These are phyloP conservation scores for Eudiplozoon nipponicum DNA, from an alignment of 2,888 invertebrate species.

Conservation along the genomic window DNA sequence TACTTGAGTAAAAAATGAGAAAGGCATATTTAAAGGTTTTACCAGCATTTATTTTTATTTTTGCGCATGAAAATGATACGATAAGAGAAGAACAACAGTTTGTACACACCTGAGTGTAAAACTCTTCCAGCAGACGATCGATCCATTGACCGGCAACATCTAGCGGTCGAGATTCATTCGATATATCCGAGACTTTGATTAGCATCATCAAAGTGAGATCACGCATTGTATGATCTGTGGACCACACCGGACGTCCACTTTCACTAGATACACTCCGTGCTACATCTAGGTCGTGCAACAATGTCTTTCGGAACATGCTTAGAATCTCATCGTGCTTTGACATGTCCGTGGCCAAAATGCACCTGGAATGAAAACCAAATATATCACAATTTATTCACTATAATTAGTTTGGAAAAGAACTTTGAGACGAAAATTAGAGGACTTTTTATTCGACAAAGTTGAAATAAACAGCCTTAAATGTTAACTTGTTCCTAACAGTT, in stretches of 20 bases:
- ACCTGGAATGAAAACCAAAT: constrained; percentile 19
- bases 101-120: constrained; percentile 9
- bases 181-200: constrained; percentile 46
- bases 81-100: constrained; percentile 31
- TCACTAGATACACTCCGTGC: not conserved
- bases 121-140: constrained; percentile 36
- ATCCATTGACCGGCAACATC: constrained; percentile 46
- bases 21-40: no score
- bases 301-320: constrained; percentile 21
- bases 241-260: not conserved
- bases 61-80: no score
- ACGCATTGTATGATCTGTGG: not conserved
- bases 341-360: constrained; percentile 27
- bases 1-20: no score
- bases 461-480: no score
- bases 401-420: no score
- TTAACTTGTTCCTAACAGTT: no score
- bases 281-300: constrained; percentile 17
- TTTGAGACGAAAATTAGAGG: no score
- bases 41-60: no score
- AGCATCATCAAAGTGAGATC: constrained; percentile 26
- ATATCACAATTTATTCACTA: no score
- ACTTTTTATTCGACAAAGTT: no score
- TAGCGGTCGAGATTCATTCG: constrained; percentile 45
- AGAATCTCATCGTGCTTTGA: constrained; percentile 26